phyloP scores from a whole-genome alignment of 2,888 invertebrate species.

The Lithophane leautieri region DNA sequence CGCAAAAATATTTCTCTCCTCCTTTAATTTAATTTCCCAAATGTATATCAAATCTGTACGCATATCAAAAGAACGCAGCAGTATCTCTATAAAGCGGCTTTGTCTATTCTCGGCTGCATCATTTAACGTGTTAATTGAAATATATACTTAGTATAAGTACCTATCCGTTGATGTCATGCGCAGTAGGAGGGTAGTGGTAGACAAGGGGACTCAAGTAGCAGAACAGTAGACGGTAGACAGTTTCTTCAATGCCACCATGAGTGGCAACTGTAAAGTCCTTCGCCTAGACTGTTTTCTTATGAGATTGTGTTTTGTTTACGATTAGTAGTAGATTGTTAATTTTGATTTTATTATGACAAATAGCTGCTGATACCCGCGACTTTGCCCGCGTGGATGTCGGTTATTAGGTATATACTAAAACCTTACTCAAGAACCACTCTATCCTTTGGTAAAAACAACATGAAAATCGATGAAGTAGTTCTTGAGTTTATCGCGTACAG shows the following conservation, averaged over 20 bases:
- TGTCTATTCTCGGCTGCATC: slow-evolving; percentile 61
- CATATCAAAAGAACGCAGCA: slow-evolving; percentile 50
- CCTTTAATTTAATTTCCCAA: background rate
- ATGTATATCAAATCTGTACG: slow-evolving; percentile 58
- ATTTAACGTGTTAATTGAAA: slow-evolving; percentile 71
- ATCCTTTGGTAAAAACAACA: no score
- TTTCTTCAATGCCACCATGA: background rate
- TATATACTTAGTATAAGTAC: background rate
- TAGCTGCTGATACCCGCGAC: no score
- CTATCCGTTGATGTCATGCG: slow-evolving; percentile 32
- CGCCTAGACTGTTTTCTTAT: background rate
- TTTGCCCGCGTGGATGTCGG: no score
- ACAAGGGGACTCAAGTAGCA: slow-evolving; percentile 1
- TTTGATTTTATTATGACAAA: no score
- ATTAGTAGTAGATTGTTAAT: no score
- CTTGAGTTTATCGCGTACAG: no score
- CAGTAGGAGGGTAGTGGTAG: slow-evolving; percentile 2
- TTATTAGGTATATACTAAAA: no score
- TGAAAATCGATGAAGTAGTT: no score
- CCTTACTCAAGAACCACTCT: no score
- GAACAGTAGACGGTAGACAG: background rate
- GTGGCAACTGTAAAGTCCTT: background rate
- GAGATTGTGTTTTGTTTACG: background rate
- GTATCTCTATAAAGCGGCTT: slow-evolving; percentile 58
- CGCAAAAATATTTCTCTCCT: background rate